Evolutionary conservation across 2,113 vertebrate species (phyloP).

Genomic region (Cathartes aura): DNA sequence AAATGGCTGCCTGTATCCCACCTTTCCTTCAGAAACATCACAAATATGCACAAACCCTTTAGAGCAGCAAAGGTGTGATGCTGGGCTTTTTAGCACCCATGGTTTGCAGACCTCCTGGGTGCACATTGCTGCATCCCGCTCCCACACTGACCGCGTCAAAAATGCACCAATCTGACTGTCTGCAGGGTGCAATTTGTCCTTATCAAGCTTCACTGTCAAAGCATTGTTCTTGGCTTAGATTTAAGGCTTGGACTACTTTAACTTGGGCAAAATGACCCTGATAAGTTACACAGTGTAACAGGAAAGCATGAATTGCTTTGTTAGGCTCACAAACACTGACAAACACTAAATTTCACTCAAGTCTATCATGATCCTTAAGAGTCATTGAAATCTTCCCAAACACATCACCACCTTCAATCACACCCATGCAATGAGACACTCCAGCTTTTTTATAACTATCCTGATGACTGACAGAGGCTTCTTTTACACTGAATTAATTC

Average conservation of each 20-base stretch:
- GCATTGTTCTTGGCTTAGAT: neutral
- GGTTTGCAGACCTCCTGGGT: neutral
- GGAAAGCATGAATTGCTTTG: neutral
- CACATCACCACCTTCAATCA: neutral
- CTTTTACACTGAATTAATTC: neutral
- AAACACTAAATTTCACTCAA: neutral
- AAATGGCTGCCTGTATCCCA: neutral
- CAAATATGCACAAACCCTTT: rapidly evolving
- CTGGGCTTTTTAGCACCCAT: rapidly evolving
- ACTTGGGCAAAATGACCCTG: neutral
- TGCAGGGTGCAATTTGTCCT: neutral
- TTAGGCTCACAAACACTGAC: neutral
- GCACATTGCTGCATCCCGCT: neutral
- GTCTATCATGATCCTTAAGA: neutral
- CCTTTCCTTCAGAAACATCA: neutral
- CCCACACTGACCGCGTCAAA: rapidly evolving
- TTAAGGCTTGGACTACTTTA: neutral
- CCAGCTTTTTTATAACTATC: neutral
- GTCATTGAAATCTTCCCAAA: neutral
- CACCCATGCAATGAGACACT: neutral
- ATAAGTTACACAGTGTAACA: neutral
- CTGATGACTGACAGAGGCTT: neutral
- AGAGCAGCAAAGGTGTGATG: neutral
- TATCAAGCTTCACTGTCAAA: neutral
- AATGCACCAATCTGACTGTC: rapidly evolving